Conservation (phyloP, 2,888 invertebrate species). For the Incurvaria masculella region DNA sequence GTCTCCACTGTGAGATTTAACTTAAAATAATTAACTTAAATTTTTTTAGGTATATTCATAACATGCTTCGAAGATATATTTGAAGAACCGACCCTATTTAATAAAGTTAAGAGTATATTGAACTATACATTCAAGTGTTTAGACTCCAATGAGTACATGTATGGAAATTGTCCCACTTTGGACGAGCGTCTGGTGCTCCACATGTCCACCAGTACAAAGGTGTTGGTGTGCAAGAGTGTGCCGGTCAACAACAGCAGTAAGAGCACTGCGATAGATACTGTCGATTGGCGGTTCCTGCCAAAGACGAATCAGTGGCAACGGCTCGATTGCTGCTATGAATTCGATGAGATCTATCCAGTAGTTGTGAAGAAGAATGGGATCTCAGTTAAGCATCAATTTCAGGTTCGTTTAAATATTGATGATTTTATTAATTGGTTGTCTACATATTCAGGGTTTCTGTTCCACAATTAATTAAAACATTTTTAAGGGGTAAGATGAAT, state of each 20-base stretch:
- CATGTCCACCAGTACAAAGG: slow-evolving; percentile 51
- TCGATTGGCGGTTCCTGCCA: slow-evolving; percentile 74
- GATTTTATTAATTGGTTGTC: slow-evolving; percentile 5
- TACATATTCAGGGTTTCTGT: background rate
- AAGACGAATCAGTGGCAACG: slow-evolving; percentile 72
- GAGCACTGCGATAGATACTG: slow-evolving; percentile 57
- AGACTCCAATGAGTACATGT: slow-evolving; percentile 54
- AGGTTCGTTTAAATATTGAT: too few species aligned
- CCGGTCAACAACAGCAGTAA: slow-evolving; percentile 47
- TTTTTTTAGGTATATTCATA: slow-evolving; percentile 65
- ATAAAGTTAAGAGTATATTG: slow-evolving; percentile 58
- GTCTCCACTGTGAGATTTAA: background rate
- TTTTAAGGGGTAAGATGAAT: background rate
- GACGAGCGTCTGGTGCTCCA: slow-evolving; percentile 66
- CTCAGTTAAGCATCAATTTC: slow-evolving; percentile 66
- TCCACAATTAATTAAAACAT: background rate
- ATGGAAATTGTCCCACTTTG: slow-evolving; percentile 50
- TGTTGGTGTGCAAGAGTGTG: slow-evolving; percentile 62
- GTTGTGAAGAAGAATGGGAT: slow-evolving; percentile 58
- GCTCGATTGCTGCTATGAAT: slow-evolving; percentile 70
- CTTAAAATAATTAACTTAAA: slow-evolving; percentile 1
- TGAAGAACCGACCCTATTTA: slow-evolving; percentile 50
- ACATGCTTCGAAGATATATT: slow-evolving; percentile 65
- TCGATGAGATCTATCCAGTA: slow-evolving; percentile 74
- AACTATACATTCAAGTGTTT: slow-evolving; percentile 56